These are phyloP conservation scores for Ormyrus rosae DNA, from an alignment of 2,888 invertebrate genomes.

Conservation along the genomic window DNA sequence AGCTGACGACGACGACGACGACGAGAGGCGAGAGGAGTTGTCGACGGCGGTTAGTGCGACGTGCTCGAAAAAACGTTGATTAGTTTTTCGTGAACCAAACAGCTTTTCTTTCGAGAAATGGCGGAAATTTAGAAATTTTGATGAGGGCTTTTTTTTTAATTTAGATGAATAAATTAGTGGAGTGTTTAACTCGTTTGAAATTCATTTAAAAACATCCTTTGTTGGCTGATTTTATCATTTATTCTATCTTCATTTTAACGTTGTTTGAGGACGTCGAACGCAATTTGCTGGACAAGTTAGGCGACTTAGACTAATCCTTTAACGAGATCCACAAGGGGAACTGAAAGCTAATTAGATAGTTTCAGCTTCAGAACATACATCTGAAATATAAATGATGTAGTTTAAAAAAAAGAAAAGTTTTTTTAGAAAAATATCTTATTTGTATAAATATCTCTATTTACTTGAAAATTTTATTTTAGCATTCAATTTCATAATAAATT, in stretches of 20 bases:
- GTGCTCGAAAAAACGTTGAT: background rate
- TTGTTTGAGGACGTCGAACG: background rate
- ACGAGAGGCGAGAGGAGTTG: background rate
- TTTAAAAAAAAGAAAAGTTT: no score
- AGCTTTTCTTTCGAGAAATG: background rate
- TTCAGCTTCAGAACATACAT: no score
- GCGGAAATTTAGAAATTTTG: background rate
- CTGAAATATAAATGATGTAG: no score
- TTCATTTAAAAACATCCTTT: no score
- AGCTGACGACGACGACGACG: background rate
- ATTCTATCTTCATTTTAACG: background rate
- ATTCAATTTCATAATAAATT: no score
- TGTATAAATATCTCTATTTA: no score
- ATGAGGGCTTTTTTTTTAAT: background rate
- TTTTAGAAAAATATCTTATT: no score
- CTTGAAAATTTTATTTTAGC: no score
- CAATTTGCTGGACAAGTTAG: conserved; percentile 13
- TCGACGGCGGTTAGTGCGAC: background rate
- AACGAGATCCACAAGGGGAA: background rate
- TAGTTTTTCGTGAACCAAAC: background rate
- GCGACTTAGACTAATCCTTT: conserved; percentile 6
- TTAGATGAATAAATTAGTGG: no score
- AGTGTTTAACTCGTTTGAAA: no score
- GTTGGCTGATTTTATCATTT: background rate
- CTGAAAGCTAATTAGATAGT: background rate